Percentiles rank a stretch among this genome's conserved stretches.
Evolutionary conservation across 2,797 vertebrate species (phyloP).

Genomic region (Rhinoraja longicauda): DNA sequence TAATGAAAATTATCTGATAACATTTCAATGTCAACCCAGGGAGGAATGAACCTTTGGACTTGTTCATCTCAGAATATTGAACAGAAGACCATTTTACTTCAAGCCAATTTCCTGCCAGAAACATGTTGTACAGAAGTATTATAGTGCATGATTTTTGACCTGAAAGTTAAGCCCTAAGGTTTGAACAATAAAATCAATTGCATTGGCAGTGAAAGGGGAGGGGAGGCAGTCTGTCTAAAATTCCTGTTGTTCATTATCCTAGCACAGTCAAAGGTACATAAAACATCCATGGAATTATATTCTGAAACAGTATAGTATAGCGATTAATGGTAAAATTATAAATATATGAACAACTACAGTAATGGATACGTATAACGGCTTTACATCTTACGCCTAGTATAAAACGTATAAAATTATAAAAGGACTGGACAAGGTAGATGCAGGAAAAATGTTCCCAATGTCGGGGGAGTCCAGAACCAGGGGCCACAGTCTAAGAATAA

Average conservation of each 20-base stretch:
- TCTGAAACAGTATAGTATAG: neutral
- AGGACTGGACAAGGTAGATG: no score
- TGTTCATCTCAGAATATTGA: constrained; percentile 11
- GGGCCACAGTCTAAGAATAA: no score
- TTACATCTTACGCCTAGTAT: no score
- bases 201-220: neutral
- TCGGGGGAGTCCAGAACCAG: no score
- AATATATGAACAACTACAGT: neutral
- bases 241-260: neutral
- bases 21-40: constrained; percentile 12
- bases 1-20: constrained; percentile 31
- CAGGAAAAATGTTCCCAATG: no score
- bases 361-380: neutral
- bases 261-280: neutral
- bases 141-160: neutral
- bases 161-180: neutral
- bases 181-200: neutral
- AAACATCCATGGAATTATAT: neutral
- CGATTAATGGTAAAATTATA: neutral
- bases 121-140: neutral
- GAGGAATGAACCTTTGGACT: neutral
- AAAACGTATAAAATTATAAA: no score
- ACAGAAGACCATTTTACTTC: neutral
- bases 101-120: neutral
- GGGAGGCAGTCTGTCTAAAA: neutral